phyloP scores from a whole-genome alignment of 2,888 invertebrate species.

The Volucella inflata region DNA sequence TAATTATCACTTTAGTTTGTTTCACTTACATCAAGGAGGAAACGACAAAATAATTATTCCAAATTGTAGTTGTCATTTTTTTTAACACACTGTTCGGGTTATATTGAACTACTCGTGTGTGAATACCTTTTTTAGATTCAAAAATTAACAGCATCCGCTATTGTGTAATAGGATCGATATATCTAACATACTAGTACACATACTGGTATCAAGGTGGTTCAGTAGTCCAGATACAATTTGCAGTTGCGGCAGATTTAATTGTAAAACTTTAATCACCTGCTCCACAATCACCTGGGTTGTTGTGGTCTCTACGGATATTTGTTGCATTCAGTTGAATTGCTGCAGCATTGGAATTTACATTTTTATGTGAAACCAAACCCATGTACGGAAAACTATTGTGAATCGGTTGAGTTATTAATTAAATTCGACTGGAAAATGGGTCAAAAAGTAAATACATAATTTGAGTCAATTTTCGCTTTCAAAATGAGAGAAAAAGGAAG shows the following conservation, averaged over 20 bases:
- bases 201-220: conserved; percentile 21
- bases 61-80: conserved; percentile 11
- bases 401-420: conserved; percentile 21
- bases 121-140: conserved; percentile 12
- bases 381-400: conserved; percentile 30
- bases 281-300: conserved; percentile 14
- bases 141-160: conserved; percentile 67
- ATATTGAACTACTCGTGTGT: not conserved
- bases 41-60: conserved; percentile 51
- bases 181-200: conserved; percentile 12
- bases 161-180: conserved; percentile 38
- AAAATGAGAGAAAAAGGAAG: too few species aligned
- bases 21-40: conserved; percentile 28
- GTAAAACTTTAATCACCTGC: conserved; percentile 60
- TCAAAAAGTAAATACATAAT: conserved; percentile 13
- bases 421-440: conserved; percentile 32
- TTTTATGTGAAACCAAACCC: conserved; percentile 13
- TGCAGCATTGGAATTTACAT: conserved; percentile 39
- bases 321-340: conserved; percentile 31
- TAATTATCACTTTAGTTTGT: conserved; percentile 25
- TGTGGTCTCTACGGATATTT: conserved; percentile 8
- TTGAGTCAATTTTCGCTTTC: too few species aligned
- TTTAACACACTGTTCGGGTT: conserved; percentile 17
- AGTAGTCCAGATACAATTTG: conserved; percentile 13
- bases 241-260: conserved; percentile 58